Base-by-base conservation (phyloP, 2,888 invertebrate genomes). In the Patella pellucida region DNA sequence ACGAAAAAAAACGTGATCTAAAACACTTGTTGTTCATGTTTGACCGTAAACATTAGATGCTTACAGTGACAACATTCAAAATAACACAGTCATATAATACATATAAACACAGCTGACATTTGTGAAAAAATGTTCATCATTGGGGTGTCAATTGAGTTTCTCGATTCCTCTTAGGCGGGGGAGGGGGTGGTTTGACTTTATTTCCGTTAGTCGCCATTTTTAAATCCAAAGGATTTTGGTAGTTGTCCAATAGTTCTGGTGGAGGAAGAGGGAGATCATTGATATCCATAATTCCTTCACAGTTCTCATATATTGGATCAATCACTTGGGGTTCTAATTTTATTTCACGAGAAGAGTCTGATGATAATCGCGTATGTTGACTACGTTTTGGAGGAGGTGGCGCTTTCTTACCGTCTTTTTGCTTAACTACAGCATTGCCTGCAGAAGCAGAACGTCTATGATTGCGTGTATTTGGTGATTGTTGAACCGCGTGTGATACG, bases 201-300 rank as follows among this genome's bases (percentile, higher is more conserved):
- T 74, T 74, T 76, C 77, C 75, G 54, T 41, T 62, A 69, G 77
- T 77, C 54, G 76, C 76, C 71, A 75, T 75, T 73, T 71, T 69
- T 52, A 77, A 52, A 77, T 78, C 73, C 72, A 70, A 41, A 68
- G 74, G 67, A 79, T 75, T 67, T n/a, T 79, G 78, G 52, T 85
- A 81, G 52, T 84, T 87, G 54, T 83, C 84, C 27, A 89, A 80
- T 19, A 89, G 76, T 79, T 89, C 89, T 23, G 89, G 88, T 31
- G 89, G 89, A 12, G 89, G 89, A 9, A 86, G 88, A 12, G 89
- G 89, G 73, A 89, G 84, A 70, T 88, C 88, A 75, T 88, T 86
- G 27, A 88, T 86, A 73, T 88, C 87, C 77, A 86, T 76, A 19
- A 88, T 82, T 72, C 86, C 85, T 74, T 87, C 87, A 82, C 84